Percentiles rank a stretch among this genome's conserved stretches.
These are phyloP conservation scores for Chrysolina americana DNA, from an alignment of 2,888 invertebrate genomes.

Conservation along the genomic window DNA sequence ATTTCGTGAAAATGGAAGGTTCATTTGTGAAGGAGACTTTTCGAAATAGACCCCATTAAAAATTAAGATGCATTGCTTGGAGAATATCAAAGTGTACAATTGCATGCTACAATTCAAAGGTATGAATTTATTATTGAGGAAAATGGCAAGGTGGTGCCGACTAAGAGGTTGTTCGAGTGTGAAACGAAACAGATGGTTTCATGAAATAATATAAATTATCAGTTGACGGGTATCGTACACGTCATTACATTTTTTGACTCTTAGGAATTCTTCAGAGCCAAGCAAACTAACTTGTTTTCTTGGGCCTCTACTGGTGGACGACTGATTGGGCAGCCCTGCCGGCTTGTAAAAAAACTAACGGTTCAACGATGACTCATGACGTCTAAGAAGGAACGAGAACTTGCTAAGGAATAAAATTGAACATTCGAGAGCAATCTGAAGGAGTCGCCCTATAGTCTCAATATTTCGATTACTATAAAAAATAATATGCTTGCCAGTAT, in stretches of 20 bases:
- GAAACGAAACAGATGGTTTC: background rate
- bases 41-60: conserved; percentile 31
- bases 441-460: too few species aligned
- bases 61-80: conserved; percentile 34
- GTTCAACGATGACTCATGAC: too few species aligned
- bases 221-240: background rate
- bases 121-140: conserved; percentile 41
- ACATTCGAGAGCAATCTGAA: too few species aligned
- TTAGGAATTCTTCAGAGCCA: too few species aligned
- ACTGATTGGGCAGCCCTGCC: too few species aligned
- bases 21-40: background rate
- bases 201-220: background rate
- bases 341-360: too few species aligned
- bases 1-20: conserved; percentile 19
- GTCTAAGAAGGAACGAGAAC: too few species aligned
- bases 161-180: background rate
- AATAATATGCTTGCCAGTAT: too few species aligned
- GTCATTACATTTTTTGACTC: background rate
- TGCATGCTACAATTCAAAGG: conserved; percentile 37
- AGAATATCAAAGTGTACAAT: conserved; percentile 39
- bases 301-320: too few species aligned
- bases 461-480: too few species aligned
- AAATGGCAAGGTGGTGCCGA: conserved; percentile 41
- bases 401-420: too few species aligned
- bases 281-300: too few species aligned